Conservation (phyloP, 2,797 vertebrate species). For the Esox masquinongy region DNA sequence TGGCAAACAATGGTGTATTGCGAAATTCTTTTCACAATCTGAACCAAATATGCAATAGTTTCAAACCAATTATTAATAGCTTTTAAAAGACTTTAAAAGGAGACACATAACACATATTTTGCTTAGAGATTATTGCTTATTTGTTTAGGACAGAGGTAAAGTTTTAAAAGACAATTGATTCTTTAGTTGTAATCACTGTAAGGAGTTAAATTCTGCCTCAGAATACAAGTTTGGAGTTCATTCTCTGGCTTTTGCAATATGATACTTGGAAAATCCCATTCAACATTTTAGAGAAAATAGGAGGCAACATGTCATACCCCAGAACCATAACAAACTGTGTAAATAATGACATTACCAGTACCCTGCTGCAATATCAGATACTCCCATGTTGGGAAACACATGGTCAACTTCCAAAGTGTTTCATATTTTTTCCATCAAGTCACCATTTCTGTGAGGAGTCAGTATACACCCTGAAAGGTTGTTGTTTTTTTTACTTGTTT, state of each 20-base stretch:
- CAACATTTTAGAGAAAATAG: background rate
- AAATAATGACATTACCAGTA: background rate
- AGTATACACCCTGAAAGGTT: too few species aligned
- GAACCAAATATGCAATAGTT: background rate
- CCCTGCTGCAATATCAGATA: background rate
- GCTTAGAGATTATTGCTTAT: background rate
- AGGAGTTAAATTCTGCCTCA: background rate
- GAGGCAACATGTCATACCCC: background rate
- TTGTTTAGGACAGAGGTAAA: background rate
- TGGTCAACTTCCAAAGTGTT: background rate
- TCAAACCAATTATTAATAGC: background rate
- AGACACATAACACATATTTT: background rate
- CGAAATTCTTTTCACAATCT: background rate
- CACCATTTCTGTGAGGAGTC: background rate
- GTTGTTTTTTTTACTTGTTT: too few species aligned
- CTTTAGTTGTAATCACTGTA: background rate
- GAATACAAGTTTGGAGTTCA: conserved; percentile 2
- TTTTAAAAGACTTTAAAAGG: background rate
- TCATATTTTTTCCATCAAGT: background rate
- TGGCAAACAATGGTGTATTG: background rate
- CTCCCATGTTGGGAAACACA: background rate
- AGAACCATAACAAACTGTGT: background rate
- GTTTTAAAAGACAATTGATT: background rate
- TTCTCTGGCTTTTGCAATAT: background rate
- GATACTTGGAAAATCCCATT: background rate